Evolutionary conservation across 2,888 invertebrate genomes (phyloP).

Genomic region (Ophion obscuratus): DNA sequence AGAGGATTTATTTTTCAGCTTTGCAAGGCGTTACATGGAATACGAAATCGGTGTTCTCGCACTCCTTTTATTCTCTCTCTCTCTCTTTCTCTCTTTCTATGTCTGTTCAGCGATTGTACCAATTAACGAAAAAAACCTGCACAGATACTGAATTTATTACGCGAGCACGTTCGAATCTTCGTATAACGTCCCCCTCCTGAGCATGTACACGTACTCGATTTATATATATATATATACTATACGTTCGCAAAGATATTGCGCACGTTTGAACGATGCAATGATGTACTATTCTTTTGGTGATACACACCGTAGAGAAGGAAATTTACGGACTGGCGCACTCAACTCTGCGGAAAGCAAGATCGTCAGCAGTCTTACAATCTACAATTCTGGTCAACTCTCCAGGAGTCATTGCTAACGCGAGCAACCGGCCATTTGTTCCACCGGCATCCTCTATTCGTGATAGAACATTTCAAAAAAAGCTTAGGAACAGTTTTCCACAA

Average conservation of each 20-base stretch:
- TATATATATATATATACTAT: conserved; percentile 11
- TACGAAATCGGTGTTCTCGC: conserved; percentile 38
- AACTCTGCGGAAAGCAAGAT: too few relatives aligned
- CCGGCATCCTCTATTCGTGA: not conserved
- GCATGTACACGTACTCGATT: conserved; percentile 6
- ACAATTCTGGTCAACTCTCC: too few relatives aligned
- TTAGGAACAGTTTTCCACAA: not conserved
- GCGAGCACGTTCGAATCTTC: conserved; percentile 20
- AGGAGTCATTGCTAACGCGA: too few relatives aligned
- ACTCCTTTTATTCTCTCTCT: conserved; percentile 7
- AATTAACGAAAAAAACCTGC: conserved; percentile 50
- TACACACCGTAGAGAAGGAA: conserved; percentile 4
- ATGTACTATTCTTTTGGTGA: not conserved
- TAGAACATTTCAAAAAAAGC: not conserved
- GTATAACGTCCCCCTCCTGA: conserved; percentile 31
- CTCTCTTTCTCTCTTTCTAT: not conserved
- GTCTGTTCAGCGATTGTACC: conserved; percentile 38
- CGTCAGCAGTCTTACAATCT: too few relatives aligned
- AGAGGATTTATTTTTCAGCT: conserved; percentile 42
- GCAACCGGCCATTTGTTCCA: too few relatives aligned
- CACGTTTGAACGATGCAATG: conserved; percentile 34
- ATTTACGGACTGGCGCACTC: not conserved
- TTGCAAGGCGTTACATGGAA: conserved; percentile 49
- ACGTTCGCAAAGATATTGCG: conserved; percentile 10
- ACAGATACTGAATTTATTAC: conserved; percentile 51